Conservation (phyloP, 2,113 vertebrate species). For the Menidia beryllina region DNA sequence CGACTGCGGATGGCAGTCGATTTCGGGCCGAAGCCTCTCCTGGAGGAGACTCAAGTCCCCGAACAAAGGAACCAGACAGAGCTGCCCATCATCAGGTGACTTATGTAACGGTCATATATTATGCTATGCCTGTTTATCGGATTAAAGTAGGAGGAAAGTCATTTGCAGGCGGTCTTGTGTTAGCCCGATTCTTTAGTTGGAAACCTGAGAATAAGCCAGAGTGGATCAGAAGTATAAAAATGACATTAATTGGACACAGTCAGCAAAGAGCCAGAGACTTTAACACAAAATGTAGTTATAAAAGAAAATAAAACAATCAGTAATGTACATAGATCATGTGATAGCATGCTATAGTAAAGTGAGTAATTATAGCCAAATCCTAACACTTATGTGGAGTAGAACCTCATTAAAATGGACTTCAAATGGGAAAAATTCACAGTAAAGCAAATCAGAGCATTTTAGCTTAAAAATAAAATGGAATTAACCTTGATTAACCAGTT, state of each 20-base stretch:
- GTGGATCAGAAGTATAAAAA: too few species aligned
- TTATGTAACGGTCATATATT: neutral
- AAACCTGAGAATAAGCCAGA: too few species aligned
- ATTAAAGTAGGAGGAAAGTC: too few species aligned
- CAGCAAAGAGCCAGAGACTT: too few species aligned
- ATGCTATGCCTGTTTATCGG: neutral
- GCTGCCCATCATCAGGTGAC: conserved; percentile 80
- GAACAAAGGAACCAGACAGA: conserved; percentile 65
- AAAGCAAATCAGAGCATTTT: neutral
- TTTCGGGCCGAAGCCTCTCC: conserved; percentile 60
- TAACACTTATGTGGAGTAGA: neutral
- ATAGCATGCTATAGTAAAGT: too few species aligned
- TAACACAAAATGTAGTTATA: too few species aligned
- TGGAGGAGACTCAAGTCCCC: conserved; percentile 85
- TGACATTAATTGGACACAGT: too few species aligned
- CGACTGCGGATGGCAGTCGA: conserved; percentile 88
- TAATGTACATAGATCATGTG: conserved; percentile 15
- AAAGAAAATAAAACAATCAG: too few species aligned
- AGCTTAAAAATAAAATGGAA: neutral
- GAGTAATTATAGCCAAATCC: conserved; percentile 4
- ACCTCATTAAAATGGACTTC: conserved; percentile 20
- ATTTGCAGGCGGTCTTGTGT: too few species aligned
- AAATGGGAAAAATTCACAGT: neutral
- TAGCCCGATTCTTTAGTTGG: too few species aligned
- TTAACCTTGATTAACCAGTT: conserved; percentile 23